These are phyloP conservation scores for Poliocrania exsul DNA, from an alignment of 2,797 vertebrate species.

Conservation along the genomic window DNA sequence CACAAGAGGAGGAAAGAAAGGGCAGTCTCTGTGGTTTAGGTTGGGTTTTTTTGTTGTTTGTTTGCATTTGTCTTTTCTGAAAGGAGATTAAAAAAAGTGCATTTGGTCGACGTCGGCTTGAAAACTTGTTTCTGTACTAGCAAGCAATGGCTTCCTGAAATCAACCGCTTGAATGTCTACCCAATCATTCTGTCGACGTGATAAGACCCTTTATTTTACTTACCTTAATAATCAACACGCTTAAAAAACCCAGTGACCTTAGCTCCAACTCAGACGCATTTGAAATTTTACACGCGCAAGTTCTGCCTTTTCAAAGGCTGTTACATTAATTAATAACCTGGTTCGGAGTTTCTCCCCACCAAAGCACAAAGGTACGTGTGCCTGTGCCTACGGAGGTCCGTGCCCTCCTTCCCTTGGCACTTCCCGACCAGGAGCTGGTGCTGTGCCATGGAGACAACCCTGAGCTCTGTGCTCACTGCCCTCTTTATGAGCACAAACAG, in stretches of 20 bases:
- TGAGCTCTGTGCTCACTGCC: background rate
- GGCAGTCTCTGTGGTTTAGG: background rate
- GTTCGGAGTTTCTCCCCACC: background rate
- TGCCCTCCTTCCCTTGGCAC: background rate
- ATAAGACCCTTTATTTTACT: background rate
- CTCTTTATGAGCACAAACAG: background rate
- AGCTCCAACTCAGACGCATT: background rate
- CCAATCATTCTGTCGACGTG: background rate
- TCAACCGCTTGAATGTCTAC: background rate
- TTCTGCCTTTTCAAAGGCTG: background rate
- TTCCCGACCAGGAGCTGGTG: background rate
- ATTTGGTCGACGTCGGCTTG: background rate
- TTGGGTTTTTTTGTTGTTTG: background rate
- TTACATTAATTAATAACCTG: background rate
- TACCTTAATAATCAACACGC: background rate
- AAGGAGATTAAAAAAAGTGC: background rate
- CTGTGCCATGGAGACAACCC: background rate
- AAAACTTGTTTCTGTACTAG: constrained; percentile 33
- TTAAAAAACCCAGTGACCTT: background rate
- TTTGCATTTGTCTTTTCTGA: background rate
- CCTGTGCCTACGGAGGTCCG: background rate
- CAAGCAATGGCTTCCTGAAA: constrained; percentile 12
- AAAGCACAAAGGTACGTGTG: background rate
- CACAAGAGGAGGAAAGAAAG: background rate
- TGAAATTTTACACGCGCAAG: background rate